Base-by-base conservation (phyloP, 1,140 invertebrate species). In the Penaeus chinensis region DNA sequence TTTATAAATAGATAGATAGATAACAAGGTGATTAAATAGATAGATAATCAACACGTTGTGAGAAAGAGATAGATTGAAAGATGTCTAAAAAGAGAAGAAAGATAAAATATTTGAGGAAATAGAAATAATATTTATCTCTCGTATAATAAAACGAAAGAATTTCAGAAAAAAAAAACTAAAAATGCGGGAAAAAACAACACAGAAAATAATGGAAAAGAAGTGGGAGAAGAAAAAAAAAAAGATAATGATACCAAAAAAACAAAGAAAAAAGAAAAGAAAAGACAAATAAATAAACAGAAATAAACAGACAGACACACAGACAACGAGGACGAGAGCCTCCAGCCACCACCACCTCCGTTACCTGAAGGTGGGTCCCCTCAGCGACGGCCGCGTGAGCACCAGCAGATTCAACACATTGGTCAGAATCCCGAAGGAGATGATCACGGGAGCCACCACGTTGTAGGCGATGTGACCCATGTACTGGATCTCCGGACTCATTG, bases 401-500 rank as follows among this genome's bases (percentile, higher is more conserved):
- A 87, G 80, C 27, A 87, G 80, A 62, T 87, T 87, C 8, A 87
- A 42, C 2, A 82, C 61, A 24, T 87, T 87, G 61, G 86, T 82
- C 13, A 87, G 71, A 8, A 87, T 87, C 10, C 86, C 86, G 79
- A 87, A 87, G 86, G 69, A 77, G 61, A 87, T 87, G 54, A 87
- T 87, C 61, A 87, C 80, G 10, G 86, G 86, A 19, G 86, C 86
- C 4, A 87, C 86, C 11, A 87, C 80, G n/a, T 81, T 87, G 81
- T 87, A 87, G 71, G 86, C 86, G 71, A 87, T 87, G 71, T 87
- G 71, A 4, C 86, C 86, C 80, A 87, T 82, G 81, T 87, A 83
- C 80, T 83, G 80, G 61, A 87, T 87, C 42, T 87, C 86, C 0
- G 80, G 71, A 54, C 79, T 82, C 86, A 87, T 77, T 3, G 80